Percentiles rank a stretch among this genome's conserved stretches.
Evolutionary conservation across 35 echinoderm and acorn worm species (phyloP).

Genomic region (Ophiothrix spiculata): DNA sequence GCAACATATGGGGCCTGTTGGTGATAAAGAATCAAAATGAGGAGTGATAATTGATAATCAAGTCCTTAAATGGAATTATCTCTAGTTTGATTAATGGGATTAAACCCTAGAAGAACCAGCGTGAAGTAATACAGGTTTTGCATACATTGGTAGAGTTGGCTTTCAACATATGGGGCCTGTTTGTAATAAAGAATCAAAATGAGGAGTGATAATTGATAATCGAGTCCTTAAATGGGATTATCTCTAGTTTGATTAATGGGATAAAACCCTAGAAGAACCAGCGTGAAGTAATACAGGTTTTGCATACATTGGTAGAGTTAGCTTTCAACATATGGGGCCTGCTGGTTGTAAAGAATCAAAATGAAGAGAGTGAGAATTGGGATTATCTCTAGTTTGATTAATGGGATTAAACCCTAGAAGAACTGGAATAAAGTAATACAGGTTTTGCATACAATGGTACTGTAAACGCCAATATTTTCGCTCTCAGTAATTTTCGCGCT

Average conservation of each 20-base stretch:
- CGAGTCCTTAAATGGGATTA: slow-evolving; percentile 59
- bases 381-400: slow-evolving; percentile 37
- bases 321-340: slow-evolving; percentile 86
- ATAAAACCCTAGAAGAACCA: slow-evolving; percentile 89
- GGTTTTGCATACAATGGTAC: slow-evolving; percentile 66
- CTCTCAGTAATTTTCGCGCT: too few species aligned
- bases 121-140: slow-evolving; percentile 46
- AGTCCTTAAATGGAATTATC: slow-evolving; percentile 59
- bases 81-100: slow-evolving; percentile 57
- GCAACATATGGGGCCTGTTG: slow-evolving; percentile 82
- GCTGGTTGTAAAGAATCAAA: not conserved
- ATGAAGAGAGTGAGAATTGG: too few species aligned
- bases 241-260: slow-evolving; percentile 53
- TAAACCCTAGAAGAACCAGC: slow-evolving; percentile 88
- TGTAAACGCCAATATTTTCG: too few species aligned
- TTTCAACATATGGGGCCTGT: slow-evolving; percentile 82
- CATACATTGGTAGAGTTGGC: slow-evolving; percentile 80
- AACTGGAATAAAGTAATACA: slow-evolving; percentile 62
- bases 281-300: slow-evolving; percentile 51
- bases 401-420: slow-evolving; percentile 88
- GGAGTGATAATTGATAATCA: too few species aligned
- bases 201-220: too few species aligned
- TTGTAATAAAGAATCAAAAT: not conserved
- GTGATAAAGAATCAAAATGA: not conserved
- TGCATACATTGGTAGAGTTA: slow-evolving; percentile 75